phyloP scores from a whole-genome alignment of 2,797 vertebrate species.

The Argentina silus region DNA sequence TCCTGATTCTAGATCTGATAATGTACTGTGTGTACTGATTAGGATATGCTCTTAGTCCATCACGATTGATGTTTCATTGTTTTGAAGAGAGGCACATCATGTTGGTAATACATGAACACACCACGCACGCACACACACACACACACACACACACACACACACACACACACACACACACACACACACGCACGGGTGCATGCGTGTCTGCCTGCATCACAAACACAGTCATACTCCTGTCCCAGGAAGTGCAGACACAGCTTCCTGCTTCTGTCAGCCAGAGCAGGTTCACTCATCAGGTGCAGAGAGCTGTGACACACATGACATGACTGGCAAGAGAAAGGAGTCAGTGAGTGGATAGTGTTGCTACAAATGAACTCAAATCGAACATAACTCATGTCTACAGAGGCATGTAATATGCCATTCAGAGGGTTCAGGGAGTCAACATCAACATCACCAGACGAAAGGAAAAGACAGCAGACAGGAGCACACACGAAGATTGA shows the following conservation, averaged over 20 bases:
- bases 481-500: no score
- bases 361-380: neutral
- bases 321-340: neutral
- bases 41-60: no score
- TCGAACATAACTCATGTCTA: neutral
- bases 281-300: neutral
- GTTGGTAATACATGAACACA: no score
- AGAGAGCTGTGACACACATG: neutral
- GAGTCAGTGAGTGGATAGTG: neutral
- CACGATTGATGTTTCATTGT: no score
- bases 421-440: neutral
- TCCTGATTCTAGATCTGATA: no score
- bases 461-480: no score
- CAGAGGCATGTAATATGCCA: neutral
- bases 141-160: no score
- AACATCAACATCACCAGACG: no score
- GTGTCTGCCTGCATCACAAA: conserved; percentile 1
- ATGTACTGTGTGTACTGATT: no score
- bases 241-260: conserved; percentile 9
- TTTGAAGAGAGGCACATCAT: no score
- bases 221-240: neutral
- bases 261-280: neutral
- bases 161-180: no score
- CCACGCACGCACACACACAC: no score
- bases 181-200: neutral